A percentile compares a stretch with the other conserved stretches of the same genome.
Conservation (phyloP, 2,113 vertebrate species). For the Neogale vison region DNA sequence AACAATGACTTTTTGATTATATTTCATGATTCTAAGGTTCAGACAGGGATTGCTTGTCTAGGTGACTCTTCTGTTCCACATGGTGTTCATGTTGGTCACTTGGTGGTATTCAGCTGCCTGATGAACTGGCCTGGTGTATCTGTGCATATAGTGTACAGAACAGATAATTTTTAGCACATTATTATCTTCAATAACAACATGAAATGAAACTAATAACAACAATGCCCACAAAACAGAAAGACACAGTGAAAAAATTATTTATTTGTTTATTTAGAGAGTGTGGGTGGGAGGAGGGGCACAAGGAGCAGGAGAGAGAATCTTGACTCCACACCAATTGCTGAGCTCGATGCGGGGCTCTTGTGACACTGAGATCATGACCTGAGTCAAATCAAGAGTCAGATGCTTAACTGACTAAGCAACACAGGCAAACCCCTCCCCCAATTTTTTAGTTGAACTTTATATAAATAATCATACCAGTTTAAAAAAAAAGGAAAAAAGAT, state of each 20-base stretch:
- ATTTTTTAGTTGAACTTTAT: neutral
- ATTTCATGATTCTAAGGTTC: neutral
- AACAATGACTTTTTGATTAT: neutral
- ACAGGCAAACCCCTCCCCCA: neutral
- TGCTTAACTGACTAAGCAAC: neutral
- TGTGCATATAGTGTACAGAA: neutral
- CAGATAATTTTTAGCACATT: neutral
- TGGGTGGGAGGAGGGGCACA: neutral
- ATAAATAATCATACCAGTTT: neutral
- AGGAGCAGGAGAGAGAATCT: neutral
- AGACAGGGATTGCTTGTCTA: neutral
- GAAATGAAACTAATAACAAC: neutral
- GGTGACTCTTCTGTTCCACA: neutral
- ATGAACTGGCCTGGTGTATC: neutral
- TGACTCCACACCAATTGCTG: neutral
- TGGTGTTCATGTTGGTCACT: neutral
- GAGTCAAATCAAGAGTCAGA: neutral
- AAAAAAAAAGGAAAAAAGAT: neutral
- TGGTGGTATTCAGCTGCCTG: neutral
- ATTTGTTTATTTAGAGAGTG: neutral
- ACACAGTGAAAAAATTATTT: neutral
- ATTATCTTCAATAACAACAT: neutral
- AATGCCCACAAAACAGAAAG: neutral
- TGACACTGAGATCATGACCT: neutral
- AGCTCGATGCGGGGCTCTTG: neutral